These are phyloP conservation scores for Spondyliosoma cantharus DNA, from an alignment of 2,797 vertebrate genomes.

Conservation along the genomic window DNA sequence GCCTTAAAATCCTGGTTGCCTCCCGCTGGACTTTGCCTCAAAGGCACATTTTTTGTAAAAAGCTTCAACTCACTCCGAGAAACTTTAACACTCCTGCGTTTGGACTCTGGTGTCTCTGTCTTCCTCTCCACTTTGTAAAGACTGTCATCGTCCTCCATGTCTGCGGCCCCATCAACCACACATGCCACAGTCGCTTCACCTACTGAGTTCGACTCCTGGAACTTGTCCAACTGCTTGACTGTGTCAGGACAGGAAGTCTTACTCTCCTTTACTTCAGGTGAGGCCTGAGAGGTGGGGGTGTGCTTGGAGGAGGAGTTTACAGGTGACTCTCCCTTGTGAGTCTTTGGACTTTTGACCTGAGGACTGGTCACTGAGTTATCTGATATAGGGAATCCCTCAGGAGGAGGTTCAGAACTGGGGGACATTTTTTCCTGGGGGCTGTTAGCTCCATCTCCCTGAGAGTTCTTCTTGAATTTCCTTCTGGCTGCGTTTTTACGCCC, in stretches of 20 bases:
- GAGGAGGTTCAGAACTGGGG: slow-evolving; percentile 29
- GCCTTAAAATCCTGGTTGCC: slow-evolving; percentile 23
- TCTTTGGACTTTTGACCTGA: slow-evolving; percentile 58
- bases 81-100: slow-evolving; percentile 82
- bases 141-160: slow-evolving; percentile 71
- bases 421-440: slow-evolving; percentile 55
- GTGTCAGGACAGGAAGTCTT: slow-evolving; percentile 39
- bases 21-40: slow-evolving; percentile 43
- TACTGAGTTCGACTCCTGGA: slow-evolving; percentile 46
- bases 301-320: slow-evolving; percentile 62
- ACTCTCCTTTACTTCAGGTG: slow-evolving; percentile 65
- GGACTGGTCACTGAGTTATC: slow-evolving; percentile 39
- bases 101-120: slow-evolving; percentile 82
- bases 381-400: slow-evolving; percentile 49
- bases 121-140: slow-evolving; percentile 75
- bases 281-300: slow-evolving; percentile 51
- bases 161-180: slow-evolving; percentile 28
- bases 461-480: slow-evolving; percentile 68
- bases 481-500: slow-evolving; percentile 77
- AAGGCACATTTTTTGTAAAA: slow-evolving; percentile 75
- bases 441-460: slow-evolving; percentile 66
- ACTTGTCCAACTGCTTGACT: slow-evolving; percentile 36
- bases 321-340: slow-evolving; percentile 37
- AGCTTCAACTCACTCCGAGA: slow-evolving; percentile 80
- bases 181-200: slow-evolving; percentile 2